Base-by-base conservation (phyloP, 2,113 vertebrate species). In the Cariama cristata region DNA sequence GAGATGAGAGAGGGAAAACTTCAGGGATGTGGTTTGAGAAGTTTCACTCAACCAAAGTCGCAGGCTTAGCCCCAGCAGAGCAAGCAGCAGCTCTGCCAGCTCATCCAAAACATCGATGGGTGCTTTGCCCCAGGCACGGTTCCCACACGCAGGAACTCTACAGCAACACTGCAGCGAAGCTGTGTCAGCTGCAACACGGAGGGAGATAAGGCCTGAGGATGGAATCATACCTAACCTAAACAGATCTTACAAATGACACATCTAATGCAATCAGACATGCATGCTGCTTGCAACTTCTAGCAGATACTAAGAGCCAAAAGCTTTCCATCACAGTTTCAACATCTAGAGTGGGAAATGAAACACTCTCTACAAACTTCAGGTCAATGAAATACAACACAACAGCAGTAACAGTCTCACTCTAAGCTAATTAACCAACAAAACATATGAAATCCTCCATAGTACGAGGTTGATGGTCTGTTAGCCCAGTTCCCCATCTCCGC, bases 81-180 rank as follows among this genome's bases (percentile, higher is more conserved):
- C 30, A 26, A 44, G 73, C 56, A 58, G 62, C 28, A 63, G 63
- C 21, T 60, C 40, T 16, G 27, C 30, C 79, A 42, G 73, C 27
- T 35, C 50, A 24, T 3, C 40, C 4, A 3, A 24, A 45, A 10
- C 4, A 12, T 4, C 1, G 1, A 33, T 5, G 22, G 50, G 30
- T 1, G 2, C 50, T 2, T 0, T 7, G 16, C 52, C 45, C 42
- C 53, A 33, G 91, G 79, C 45, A 44, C 52, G 52, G 58, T 8
- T 83, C 58, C 28, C 84, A 13, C 40, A 21, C 0, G 2, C n/a
- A 42, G 55, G 12, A 69, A 26, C 55, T 14, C 33, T 6, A 17
- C 49, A 19, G 49, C 56, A 35, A 19, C 56, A 19, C 24, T 4
- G 42, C 12, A 58, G 44, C 6, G 3, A 55, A 42, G 81, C 44